Percentiles rank a stretch among this genome's conserved stretches.
Evolutionary conservation across 2,113 vertebrate genomes (phyloP).

Genomic region (Prionailurus bengalensis): DNA sequence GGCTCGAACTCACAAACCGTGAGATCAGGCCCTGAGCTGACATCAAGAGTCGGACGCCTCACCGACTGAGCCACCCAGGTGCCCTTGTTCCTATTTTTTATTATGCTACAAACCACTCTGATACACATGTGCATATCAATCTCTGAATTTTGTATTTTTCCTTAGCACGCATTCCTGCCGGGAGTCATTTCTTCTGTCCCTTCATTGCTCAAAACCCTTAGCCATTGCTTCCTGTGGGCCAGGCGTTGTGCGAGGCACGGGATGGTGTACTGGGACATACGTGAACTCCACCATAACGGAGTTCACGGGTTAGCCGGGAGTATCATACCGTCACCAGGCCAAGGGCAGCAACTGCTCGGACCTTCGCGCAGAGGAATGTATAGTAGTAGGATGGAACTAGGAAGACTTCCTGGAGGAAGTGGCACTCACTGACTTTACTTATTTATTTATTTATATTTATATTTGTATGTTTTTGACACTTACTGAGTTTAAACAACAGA

Average conservation of each 20-base stretch:
- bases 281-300: background rate
- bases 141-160: constrained; percentile 3
- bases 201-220: background rate
- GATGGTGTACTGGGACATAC: background rate
- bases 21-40: no score
- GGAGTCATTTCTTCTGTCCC: background rate
- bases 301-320: background rate
- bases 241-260: background rate
- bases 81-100: background rate
- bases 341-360: background rate
- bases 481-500: background rate
- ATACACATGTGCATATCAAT: background rate
- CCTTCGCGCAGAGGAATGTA: background rate
- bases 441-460: no score
- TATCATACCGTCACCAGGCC: background rate
- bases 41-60: no score
- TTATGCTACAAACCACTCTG: background rate
- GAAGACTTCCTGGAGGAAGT: background rate
- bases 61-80: no score
- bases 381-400: background rate
- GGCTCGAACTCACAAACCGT: no score
- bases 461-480: background rate
- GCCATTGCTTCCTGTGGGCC: background rate
- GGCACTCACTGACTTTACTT: background rate
- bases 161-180: background rate